A percentile compares a stretch with the other conserved stretches of the same genome.
Evolutionary conservation across 2,797 vertebrate species (phyloP).

Genomic region (Distichodus sexfasciatus): DNA sequence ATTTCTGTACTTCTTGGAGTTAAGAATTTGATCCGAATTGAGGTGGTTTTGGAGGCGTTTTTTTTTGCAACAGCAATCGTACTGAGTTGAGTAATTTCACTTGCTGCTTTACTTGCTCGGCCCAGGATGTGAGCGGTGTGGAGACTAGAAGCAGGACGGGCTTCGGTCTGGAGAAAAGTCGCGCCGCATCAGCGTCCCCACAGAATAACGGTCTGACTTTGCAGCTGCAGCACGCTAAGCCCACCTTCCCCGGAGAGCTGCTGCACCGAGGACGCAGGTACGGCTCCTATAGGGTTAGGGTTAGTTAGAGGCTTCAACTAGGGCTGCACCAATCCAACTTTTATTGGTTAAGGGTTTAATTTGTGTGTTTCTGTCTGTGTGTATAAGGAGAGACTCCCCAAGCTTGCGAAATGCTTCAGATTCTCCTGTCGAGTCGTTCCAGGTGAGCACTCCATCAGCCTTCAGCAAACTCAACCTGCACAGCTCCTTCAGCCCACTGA

Average conservation of each 20-base stretch:
- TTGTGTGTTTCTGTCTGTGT: conserved; percentile 1
- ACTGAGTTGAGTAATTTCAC: neutral
- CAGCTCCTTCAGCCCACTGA: conserved; percentile 82
- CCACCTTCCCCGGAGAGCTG: conserved; percentile 68
- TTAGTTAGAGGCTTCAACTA: too few relatives aligned
- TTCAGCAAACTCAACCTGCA: conserved; percentile 90
- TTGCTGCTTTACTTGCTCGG: conserved; percentile 35
- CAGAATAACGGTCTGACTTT: conserved; percentile 60
- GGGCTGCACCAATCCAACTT: neutral
- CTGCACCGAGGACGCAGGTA: conserved; percentile 73
- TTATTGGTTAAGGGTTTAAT: neutral
- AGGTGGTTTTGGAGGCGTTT: neutral
- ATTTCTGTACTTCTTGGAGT: neutral
- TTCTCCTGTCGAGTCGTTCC: conserved; percentile 83
- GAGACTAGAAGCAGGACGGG: conserved; percentile 75
- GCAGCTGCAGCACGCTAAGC: conserved; percentile 63
- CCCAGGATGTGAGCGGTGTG: conserved; percentile 79
- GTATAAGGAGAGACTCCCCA: conserved; percentile 74
- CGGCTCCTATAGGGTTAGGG: neutral
- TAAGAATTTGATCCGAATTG: too few relatives aligned
- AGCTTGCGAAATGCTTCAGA: conserved; percentile 68
- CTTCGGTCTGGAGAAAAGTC: conserved; percentile 67
- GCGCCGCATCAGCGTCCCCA: conserved; percentile 66
- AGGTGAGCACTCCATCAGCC: conserved; percentile 93
- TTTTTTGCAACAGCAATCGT: conserved; percentile 5